Evolutionary conservation across 2,113 vertebrate species (phyloP).

Genomic region (Corythoichthys haematopterus): DNA sequence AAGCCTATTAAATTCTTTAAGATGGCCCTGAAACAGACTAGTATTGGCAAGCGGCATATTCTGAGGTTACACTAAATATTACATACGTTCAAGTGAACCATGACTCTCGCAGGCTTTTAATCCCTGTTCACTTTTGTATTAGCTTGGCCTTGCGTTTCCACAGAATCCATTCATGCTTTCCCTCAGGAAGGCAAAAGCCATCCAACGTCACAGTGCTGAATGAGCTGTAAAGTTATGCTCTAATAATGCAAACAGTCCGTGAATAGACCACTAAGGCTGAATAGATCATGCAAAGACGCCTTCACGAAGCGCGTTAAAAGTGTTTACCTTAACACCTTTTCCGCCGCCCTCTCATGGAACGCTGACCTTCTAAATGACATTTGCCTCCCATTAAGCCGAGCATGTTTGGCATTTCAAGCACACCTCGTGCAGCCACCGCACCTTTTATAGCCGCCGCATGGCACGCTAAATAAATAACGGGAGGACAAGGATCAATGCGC

Average conservation of each 20-base stretch:
- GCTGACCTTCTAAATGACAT: conserved; percentile 52
- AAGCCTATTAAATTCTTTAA: neutral
- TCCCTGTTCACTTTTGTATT: neutral
- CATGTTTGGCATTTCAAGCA: conserved; percentile 47
- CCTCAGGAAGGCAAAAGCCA: conserved; percentile 8
- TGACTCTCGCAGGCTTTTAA: neutral
- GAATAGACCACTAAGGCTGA: neutral
- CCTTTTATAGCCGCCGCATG: conserved; percentile 6
- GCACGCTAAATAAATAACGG: conserved; percentile 26
- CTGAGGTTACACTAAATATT: neutral
- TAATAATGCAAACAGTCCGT: conserved; percentile 2
- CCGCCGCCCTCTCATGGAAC: conserved; percentile 9
- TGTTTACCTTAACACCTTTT: conserved; percentile 38
- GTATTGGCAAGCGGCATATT: neutral
- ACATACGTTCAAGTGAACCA: neutral
- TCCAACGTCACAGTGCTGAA: conserved; percentile 4
- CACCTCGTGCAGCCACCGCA: conserved; percentile 11
- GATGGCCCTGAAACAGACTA: neutral
- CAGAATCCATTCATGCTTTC: conserved; percentile 8
- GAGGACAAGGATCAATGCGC: conserved; percentile 15
- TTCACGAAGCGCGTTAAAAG: conserved; percentile 23
- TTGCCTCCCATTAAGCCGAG: conserved; percentile 39
- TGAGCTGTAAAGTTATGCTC: conserved; percentile 11
- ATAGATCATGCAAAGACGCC: conserved; percentile 6
- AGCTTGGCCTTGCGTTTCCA: neutral